Conservation (phyloP, 1,140 invertebrate genomes). For the Aphaenogaster rudis region DNA sequence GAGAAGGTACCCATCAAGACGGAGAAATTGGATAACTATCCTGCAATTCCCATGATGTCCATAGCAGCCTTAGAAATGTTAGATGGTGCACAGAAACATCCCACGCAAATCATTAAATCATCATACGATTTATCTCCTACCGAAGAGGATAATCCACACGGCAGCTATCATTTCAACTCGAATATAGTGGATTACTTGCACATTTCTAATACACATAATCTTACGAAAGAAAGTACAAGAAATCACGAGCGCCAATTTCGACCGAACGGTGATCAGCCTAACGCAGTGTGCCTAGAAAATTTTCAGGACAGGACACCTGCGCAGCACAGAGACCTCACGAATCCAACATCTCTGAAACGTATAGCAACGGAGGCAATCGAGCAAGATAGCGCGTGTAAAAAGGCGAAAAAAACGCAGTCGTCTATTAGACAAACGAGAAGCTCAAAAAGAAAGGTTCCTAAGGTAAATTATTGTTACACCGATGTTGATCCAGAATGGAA, state of each 20-base stretch:
- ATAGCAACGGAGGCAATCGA: slow-evolving; percentile 32
- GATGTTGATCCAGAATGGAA: slow-evolving; percentile 82
- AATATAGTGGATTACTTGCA: slow-evolving; percentile 73
- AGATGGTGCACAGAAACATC: slow-evolving; percentile 52
- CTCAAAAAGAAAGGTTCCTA: slow-evolving; percentile 83
- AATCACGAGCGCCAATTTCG: slow-evolving; percentile 65
- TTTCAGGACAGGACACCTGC: slow-evolving; percentile 66
- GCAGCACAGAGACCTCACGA: slow-evolving; percentile 61
- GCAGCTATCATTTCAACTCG: slow-evolving; percentile 59
- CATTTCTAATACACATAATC: slow-evolving; percentile 55
- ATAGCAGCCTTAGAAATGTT: slow-evolving; percentile 74
- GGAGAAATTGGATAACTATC: slow-evolving; percentile 75
- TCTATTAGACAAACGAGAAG: slow-evolving; percentile 77
- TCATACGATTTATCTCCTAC: slow-evolving; percentile 53
- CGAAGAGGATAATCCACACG: slow-evolving; percentile 36
- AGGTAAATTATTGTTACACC: slow-evolving; percentile 83
- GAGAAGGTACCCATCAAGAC: slow-evolving; percentile 70
- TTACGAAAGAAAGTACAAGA: slow-evolving; percentile 61
- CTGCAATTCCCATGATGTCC: slow-evolving; percentile 79
- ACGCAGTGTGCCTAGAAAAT: slow-evolving; percentile 65
- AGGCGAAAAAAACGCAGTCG: slow-evolving; percentile 71
- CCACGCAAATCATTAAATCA: slow-evolving; percentile 61
- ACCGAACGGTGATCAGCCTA: slow-evolving; percentile 62
- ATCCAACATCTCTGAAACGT: slow-evolving; percentile 58
- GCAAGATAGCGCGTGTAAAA: slow-evolving; percentile 69